A percentile compares a stretch with the other conserved stretches of the same genome.
Conservation (phyloP, 2,113 vertebrate species). For the Semnornis frantzii region DNA sequence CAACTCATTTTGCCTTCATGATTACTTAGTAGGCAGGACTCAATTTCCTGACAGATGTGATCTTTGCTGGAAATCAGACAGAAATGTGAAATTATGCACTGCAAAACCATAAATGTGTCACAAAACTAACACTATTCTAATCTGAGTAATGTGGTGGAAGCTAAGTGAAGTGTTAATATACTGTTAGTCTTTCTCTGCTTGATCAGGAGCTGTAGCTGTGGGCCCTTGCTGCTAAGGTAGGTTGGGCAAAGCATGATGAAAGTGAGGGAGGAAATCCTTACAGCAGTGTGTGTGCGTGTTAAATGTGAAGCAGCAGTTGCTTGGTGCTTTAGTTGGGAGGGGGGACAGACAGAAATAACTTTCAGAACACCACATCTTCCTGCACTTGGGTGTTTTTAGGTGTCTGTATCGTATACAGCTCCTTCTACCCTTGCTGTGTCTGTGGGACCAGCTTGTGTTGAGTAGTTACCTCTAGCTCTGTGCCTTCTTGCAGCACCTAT, state of each 20-base stretch:
- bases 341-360: background rate
- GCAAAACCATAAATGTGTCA: background rate
- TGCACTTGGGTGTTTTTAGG: background rate
- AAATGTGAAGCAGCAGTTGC: background rate
- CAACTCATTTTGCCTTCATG: background rate
- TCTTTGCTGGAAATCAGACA: background rate
- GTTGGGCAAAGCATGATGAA: background rate
- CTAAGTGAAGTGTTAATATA: background rate
- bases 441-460: background rate
- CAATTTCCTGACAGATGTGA: background rate
- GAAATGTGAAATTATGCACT: background rate
- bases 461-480: background rate
- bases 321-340: background rate
- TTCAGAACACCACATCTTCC: background rate
- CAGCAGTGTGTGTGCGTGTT: fast-evolving
- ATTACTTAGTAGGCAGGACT: background rate
- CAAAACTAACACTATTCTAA: background rate
- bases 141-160: background rate
- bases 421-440: background rate
- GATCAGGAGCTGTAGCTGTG: background rate
- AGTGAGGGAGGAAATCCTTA: background rate
- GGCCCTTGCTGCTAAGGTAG: background rate
- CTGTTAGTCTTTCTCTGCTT: background rate
- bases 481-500: background rate
- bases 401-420: background rate